These are phyloP conservation scores for Lycaena phlaeas DNA, from an alignment of 2,888 invertebrate genomes.

Conservation along the genomic window DNA sequence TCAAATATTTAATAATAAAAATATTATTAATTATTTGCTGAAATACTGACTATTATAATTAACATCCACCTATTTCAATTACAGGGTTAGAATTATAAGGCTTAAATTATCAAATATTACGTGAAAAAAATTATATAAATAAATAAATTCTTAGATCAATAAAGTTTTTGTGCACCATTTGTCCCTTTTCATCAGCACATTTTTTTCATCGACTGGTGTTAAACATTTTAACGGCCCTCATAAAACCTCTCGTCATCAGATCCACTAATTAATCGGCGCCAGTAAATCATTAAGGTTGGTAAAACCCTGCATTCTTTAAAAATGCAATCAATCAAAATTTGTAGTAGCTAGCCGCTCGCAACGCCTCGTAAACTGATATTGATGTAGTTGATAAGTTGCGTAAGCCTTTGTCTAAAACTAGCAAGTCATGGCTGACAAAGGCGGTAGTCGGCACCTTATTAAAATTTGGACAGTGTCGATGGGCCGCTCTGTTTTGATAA, in stretches of 20 bases:
- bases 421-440: slow-evolving; percentile 60
- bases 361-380: slow-evolving; percentile 72
- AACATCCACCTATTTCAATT: no score
- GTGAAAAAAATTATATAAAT: no score
- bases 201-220: no score
- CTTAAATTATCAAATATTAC: no score
- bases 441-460: slow-evolving; percentile 72
- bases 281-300: slow-evolving; percentile 45
- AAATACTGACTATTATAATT: no score
- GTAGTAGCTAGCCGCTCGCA: slow-evolving; percentile 66
- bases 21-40: no score
- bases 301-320: slow-evolving; percentile 40
- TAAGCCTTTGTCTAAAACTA: slow-evolving; percentile 65
- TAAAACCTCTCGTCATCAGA: slow-evolving; percentile 37
- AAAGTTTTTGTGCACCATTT: no score
- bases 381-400: slow-evolving; percentile 71
- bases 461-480: slow-evolving; percentile 66
- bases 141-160: no score
- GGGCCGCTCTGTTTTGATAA: slow-evolving; percentile 68
- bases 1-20: no score
- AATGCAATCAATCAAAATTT: slow-evolving; percentile 70
- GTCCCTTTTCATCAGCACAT: no score
- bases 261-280: slow-evolving; percentile 67
- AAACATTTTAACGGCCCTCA: neutral
- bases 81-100: no score